Base-by-base conservation (phyloP, 35 echinoderm and acorn worm genomes). In the Diadema setosum region DNA sequence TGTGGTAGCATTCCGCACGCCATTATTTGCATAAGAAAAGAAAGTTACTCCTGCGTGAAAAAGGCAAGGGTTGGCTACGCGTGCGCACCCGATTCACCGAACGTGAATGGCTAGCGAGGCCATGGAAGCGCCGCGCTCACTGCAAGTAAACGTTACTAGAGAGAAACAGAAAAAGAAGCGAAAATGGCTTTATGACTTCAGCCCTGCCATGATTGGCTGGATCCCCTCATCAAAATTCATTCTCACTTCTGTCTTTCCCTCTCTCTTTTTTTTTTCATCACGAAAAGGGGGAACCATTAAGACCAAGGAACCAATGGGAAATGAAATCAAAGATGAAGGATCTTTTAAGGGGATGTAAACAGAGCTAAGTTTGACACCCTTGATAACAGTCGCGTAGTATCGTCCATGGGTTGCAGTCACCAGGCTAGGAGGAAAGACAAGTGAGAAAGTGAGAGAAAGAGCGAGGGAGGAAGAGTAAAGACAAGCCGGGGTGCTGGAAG, bases 1-100 rank as follows among this genome's bases (percentile, higher is more conserved):
- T n/a, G n/a, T n/a, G n/a, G n/a, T n/a, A n/a, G n/a, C n/a, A n/a
- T n/a, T n/a, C n/a, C n/a, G n/a, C n/a, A n/a, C n/a, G n/a, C n/a
- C n/a, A n/a, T 16, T n/a, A 78, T 78, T 78, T 78, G 73, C 73
- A 78, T 78, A 78, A 78, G 27, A 78, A 78, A 42, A 44, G 73
- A 44, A 41, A 78, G 27, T 41, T 39, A 78, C 35, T 41, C 73
- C n/a, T 78, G 21, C 73, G 20, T 67, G 37, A 76, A 76, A 35
- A 24, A 24, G 73, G 39, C 73, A 41, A 42, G 24, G 30, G 24
- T 44, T 18, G 24, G 21, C 34, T 41, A 78, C 73, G 73, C 73
- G 73, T 78, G 73, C 73, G 73, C 73, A 36, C 63, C 37, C 63
- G 37, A n/a, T n/a, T n/a, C 40, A 21, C 7, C 11, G 9, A 41